Evolutionary conservation across 2,797 vertebrate genomes (phyloP).

Genomic region (Prunella strophiata): DNA sequence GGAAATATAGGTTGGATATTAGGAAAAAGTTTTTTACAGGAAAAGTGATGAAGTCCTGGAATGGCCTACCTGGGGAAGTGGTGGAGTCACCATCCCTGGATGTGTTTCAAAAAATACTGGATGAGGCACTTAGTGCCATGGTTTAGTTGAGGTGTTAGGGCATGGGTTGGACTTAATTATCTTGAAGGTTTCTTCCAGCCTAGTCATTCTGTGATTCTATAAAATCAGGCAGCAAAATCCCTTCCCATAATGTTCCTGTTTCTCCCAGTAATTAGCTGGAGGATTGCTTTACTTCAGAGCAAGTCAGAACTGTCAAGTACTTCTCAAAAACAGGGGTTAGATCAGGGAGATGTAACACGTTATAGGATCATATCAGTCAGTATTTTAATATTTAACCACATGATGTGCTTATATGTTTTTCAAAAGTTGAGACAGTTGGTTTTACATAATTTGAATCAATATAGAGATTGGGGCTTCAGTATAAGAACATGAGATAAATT

Average conservation of each 20-base stretch:
- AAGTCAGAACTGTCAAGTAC: neutral
- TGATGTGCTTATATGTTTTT: neutral
- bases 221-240: neutral
- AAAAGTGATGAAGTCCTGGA: neutral
- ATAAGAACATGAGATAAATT: neutral
- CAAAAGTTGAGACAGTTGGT: neutral
- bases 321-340: neutral
- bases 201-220: neutral
- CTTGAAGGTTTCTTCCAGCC: neutral
- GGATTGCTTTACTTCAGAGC: neutral
- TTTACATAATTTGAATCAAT: neutral
- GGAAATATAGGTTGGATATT: neutral
- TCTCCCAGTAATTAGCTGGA: constrained; percentile 18
- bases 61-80: neutral
- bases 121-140: neutral
- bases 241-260: neutral
- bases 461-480: neutral
- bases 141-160: neutral
- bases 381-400: neutral
- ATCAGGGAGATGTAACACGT: neutral
- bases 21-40: no score
- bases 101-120: neutral
- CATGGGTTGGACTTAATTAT: neutral
- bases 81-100: neutral
- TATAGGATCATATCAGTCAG: neutral